phyloP scores from a whole-genome alignment of 2,797 vertebrate genomes.

The Alectoris magna region DNA sequence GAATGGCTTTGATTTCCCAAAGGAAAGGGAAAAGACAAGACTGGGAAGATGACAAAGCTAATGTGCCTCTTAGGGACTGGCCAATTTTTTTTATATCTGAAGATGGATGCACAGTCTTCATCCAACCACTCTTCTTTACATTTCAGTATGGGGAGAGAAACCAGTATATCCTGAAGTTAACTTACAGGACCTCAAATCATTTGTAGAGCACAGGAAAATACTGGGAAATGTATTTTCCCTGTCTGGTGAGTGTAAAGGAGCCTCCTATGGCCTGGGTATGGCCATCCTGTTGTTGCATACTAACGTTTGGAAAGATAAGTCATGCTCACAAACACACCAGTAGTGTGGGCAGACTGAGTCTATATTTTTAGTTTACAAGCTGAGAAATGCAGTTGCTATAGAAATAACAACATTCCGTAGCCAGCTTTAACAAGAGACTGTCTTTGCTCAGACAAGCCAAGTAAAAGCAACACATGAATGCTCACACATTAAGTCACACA shows the following conservation, averaged over 20 bases:
- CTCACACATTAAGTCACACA: rapidly evolving
- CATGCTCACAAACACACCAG: background rate
- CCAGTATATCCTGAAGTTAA: background rate
- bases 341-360: background rate
- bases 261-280: background rate
- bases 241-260: background rate
- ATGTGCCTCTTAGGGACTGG: background rate
- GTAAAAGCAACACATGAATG: background rate
- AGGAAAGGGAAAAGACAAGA: background rate
- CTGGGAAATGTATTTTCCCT: background rate
- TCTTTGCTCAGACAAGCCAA: background rate
- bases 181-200: background rate
- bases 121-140: background rate
- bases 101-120: background rate
- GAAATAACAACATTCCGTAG: background rate
- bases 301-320: background rate
- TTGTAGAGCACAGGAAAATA: background rate
- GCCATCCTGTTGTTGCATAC: background rate
- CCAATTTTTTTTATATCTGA: background rate
- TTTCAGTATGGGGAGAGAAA: background rate
- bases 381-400: background rate
- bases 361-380: background rate
- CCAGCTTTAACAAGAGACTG: background rate
- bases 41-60: background rate
- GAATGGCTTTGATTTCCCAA: background rate